A percentile compares a stretch with the other conserved stretches of the same genome.
Evolutionary conservation across 2,797 vertebrate genomes (phyloP).

Genomic region (Chelonia mydas): DNA sequence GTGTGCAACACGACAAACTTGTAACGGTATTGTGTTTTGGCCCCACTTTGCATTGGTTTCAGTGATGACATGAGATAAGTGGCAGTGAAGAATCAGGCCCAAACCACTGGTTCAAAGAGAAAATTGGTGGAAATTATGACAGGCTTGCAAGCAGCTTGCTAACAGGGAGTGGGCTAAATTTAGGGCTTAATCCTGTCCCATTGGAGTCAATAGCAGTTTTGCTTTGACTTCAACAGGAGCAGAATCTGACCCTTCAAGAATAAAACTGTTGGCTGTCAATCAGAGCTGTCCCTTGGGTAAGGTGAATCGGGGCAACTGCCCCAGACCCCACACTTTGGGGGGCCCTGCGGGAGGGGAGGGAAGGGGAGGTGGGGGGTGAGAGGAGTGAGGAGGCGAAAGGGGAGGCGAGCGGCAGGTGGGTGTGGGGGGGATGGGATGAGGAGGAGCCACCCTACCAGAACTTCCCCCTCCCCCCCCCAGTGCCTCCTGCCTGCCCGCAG

Average conservation of each 20-base stretch:
- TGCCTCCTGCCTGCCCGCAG: no score
- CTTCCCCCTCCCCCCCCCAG: no score
- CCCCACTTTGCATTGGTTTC: not conserved
- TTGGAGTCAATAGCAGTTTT: not conserved
- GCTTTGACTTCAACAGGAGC: not conserved
- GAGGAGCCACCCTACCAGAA: no score
- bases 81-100: not conserved
- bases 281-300: no score
- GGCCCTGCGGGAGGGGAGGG: accelerated
- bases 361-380: no score
- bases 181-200: not conserved
- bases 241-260: constrained; percentile 42
- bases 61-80: not conserved
- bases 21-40: not conserved
- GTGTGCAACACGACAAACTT: not conserved
- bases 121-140: constrained; percentile 14
- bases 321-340: no score
- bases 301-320: no score
- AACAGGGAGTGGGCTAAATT: not conserved
- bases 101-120: not conserved
- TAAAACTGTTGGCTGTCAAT: not conserved
- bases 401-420: no score
- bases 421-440: no score
- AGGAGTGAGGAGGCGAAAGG: no score
- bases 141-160: not conserved